A percentile compares a stretch with the other conserved stretches of the same genome.
Evolutionary conservation across 2,888 invertebrate species (phyloP).

Genomic region (Aspidiotus rigidus): DNA sequence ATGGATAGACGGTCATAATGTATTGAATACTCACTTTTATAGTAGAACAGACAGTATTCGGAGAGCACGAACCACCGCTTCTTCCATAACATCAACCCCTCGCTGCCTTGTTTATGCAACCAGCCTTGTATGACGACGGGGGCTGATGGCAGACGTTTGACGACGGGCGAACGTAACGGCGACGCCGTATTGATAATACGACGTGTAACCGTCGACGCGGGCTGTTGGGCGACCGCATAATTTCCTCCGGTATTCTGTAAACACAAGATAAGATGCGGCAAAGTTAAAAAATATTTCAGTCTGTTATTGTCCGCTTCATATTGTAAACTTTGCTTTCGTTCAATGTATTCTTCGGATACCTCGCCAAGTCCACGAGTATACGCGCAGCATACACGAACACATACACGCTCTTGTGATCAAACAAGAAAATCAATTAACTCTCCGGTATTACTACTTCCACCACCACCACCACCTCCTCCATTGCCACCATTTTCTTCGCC

Average conservation of each 20-base stretch:
- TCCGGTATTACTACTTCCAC: too few species aligned
- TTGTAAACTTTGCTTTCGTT: too few species aligned
- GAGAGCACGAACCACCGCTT: conserved; percentile 90
- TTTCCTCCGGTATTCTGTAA: conserved; percentile 28
- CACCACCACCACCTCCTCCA: too few species aligned
- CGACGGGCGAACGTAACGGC: conserved; percentile 63
- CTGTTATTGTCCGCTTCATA: too few species aligned
- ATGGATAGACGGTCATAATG: too few species aligned
- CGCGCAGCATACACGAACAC: too few species aligned
- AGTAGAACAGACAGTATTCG: conserved; percentile 88
- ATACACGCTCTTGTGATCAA: too few species aligned
- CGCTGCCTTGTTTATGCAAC: conserved; percentile 86
- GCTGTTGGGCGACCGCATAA: conserved; percentile 21
- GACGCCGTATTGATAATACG: conserved; percentile 17
- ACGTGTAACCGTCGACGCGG: conserved; percentile 9
- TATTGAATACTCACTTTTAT: conserved; percentile 65
- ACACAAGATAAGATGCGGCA: neutral
- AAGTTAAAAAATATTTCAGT: too few species aligned
- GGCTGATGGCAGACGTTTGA: conserved; percentile 73
- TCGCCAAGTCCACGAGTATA: too few species aligned
- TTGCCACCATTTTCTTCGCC: too few species aligned
- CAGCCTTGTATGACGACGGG: conserved; percentile 80
- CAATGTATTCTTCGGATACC: too few species aligned
- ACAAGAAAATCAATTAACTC: too few species aligned
- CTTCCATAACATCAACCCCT: conserved; percentile 87